These are phyloP conservation scores for Neosilurus mollespiculum DNA, from an alignment of 2,797 vertebrate species.

Conservation along the genomic window DNA sequence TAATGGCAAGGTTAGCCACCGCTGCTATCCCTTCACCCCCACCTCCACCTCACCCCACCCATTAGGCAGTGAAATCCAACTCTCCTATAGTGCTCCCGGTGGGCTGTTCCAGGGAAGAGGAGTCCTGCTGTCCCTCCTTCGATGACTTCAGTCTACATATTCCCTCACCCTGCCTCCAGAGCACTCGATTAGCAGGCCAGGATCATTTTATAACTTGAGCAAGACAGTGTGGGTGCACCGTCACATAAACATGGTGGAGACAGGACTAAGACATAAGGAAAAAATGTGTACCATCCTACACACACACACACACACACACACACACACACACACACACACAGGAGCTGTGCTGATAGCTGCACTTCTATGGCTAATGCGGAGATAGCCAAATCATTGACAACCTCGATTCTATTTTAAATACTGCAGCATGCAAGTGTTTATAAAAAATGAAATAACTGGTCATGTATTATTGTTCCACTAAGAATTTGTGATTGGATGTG, in stretches of 20 bases:
- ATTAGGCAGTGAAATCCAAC: conserved; percentile 73
- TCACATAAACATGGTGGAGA: conserved; percentile 1
- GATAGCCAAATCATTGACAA: background rate
- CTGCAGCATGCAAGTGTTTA: background rate
- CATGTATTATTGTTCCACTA: background rate
- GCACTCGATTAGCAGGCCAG: conserved; percentile 49
- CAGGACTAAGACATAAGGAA: conserved; percentile 35
- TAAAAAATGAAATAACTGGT: background rate
- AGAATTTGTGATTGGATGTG: background rate
- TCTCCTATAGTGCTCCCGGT: conserved; percentile 59
- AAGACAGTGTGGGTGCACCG: background rate
- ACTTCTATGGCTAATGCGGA: background rate
- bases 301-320: no score
- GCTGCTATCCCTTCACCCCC: conserved; percentile 43
- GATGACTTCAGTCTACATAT: conserved; percentile 65
- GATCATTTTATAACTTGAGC: conserved; percentile 32
- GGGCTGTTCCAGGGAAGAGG: conserved; percentile 49
- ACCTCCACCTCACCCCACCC: conserved; percentile 62
- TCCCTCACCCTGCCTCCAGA: conserved; percentile 51
- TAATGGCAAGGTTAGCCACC: conserved; percentile 64
- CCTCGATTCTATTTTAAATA: background rate
- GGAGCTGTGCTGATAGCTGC: background rate
- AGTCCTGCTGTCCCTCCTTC: conserved; percentile 44
- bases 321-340: no score
- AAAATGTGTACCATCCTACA: background rate